These are phyloP conservation scores for Andricus grossulariae DNA, from an alignment of 1,140 invertebrate genomes.

Conservation along the genomic window DNA sequence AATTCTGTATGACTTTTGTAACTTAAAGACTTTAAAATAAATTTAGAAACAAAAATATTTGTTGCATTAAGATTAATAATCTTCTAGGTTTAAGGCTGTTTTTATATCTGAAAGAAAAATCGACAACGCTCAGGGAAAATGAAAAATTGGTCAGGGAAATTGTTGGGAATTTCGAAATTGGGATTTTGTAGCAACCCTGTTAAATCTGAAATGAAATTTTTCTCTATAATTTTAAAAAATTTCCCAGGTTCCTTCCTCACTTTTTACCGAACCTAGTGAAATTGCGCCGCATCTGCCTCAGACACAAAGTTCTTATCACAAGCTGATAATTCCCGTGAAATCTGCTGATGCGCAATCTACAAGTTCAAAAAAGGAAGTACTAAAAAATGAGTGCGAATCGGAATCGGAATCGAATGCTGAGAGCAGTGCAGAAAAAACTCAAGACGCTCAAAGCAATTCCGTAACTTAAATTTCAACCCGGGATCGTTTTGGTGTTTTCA, in stretches of 20 bases:
- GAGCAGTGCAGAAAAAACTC: constrained; percentile 39
- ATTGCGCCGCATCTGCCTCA: constrained; percentile 77
- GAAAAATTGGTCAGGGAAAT: too few species aligned
- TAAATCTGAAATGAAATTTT: too few species aligned
- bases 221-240: neutral
- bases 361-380: neutral
- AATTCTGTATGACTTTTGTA: too few species aligned
- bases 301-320: constrained; percentile 69
- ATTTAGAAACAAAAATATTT: too few species aligned
- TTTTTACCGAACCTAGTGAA: constrained; percentile 77
- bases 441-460: constrained; percentile 33
- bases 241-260: constrained; percentile 69
- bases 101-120: too few species aligned
- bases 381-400: neutral
- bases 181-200: too few species aligned
- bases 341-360: constrained; percentile 8
- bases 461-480: constrained; percentile 50
- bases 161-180: neutral
- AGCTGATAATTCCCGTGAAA: constrained; percentile 66
- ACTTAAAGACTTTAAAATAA: too few species aligned
- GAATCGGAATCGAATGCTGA: constrained; percentile 7
- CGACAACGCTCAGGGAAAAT: too few species aligned
- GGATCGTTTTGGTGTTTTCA: too few species aligned
- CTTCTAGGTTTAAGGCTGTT: too few species aligned
- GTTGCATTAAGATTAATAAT: too few species aligned